Evolutionary conservation across 2,888 invertebrate genomes (phyloP), one percentile per base, ranked within the genome.

Genomic region (Lithophane socia): DNA sequence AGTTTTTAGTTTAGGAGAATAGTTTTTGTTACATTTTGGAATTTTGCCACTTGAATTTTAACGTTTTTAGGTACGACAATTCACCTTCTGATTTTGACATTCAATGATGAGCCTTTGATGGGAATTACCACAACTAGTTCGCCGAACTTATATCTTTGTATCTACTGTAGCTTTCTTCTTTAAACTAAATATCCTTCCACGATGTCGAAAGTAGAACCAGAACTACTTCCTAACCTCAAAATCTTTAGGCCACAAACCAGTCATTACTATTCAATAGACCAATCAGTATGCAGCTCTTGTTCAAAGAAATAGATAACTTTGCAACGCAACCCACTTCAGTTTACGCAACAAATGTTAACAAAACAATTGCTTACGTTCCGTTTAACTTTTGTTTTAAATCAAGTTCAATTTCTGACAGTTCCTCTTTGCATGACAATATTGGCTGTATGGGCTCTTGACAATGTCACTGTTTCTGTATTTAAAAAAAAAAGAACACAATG

Each of bases 321-420:
- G 68, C 73, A 82, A 82, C 61, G 67, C 70, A 82, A 76, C 80
- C 79, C 54, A 88, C 74, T 82, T 83, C 29, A 37, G 49, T 44
- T 88, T 84, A 79, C 79, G 84, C 64, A 87, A 86, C 52, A 18
- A 56, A 61, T 86, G 80, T 84, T 79, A 75, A 86, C 75, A 73
- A 78, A 87, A 82, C 64, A 82, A 79, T n/a, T n/a, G n/a, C n/a
- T 65, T 54, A 47, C n/a, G 12, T 72, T 75, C 72, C 69, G 21
- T 67, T 58, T 66, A n/a, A n/a, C 37, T 61, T 74, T 74, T 78
- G 56, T 80, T 79, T 67, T 21, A 75, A 78, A 78, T 75, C 71
- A 78, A 81, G 64, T 80, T 81, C 60, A 79, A 69, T n/a, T 67
- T 73, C 61, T 67, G 63, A 67, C 37, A 37, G 42, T 69, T 56